A percentile compares a stretch with the other conserved stretches of the same genome.
phyloP scores from a whole-genome alignment of 2,888 invertebrate genomes.

The Ormyrus labotus region DNA sequence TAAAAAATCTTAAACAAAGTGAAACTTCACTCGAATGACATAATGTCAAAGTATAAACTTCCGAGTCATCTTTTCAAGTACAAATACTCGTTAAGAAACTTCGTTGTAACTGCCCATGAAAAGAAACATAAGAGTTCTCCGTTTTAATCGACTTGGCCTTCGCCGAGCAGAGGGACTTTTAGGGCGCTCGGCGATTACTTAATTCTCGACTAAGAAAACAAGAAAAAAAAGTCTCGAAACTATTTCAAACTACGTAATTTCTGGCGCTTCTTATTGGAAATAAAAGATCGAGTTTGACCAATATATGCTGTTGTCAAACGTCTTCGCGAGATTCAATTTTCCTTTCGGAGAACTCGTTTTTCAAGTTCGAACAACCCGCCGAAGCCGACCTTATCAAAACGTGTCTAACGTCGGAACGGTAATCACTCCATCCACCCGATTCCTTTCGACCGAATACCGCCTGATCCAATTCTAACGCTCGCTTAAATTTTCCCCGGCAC shows the following conservation, averaged over 20 bases:
- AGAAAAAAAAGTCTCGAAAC: conserved; percentile 8
- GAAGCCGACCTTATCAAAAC: background rate
- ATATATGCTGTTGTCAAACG: background rate
- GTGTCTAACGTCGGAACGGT: too few relatives aligned
- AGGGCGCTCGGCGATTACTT: conserved; percentile 42
- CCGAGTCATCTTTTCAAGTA: background rate
- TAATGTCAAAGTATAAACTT: background rate
- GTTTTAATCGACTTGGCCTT: conserved; percentile 42
- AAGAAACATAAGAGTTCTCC: conserved; percentile 15
- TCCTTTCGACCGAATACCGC: too few relatives aligned
- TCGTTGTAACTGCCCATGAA: conserved; percentile 26
- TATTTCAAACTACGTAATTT: conserved; percentile 11
- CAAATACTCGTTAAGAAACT: conserved; percentile 25
- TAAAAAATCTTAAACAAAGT: too few relatives aligned
- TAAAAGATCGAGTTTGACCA: conserved; percentile 2
- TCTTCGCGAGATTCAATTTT: too few relatives aligned
- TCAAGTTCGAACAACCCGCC: background rate
- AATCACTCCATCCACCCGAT: background rate
- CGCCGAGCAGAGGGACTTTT: conserved; percentile 29
- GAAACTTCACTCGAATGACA: background rate
- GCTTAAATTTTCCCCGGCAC: background rate
- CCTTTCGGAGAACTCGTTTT: background rate
- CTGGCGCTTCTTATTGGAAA: background rate
- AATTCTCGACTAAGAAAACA: conserved; percentile 5
- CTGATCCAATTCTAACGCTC: too few relatives aligned